Evolutionary conservation across 1,140 invertebrate genomes (phyloP), one percentile per base, ranked within the genome.

Genomic region (Rhopalosiphum maidis): DNA sequence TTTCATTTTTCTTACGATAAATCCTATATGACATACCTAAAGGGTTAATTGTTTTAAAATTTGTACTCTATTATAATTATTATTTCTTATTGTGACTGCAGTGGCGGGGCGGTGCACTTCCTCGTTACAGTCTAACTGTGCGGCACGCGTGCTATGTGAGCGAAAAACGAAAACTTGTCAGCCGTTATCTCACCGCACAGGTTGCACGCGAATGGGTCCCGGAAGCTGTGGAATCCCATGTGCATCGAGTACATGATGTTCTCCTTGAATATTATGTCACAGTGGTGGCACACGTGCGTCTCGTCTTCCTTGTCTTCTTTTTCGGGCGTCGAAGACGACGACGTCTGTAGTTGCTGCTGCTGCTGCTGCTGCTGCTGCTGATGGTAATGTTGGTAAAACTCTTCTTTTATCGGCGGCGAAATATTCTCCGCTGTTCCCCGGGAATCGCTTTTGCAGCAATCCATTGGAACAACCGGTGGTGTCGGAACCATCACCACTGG

Each of bases 141-240:
- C 60, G 98, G 96, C 30, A 96, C 97, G 46, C 97, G 96, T 11
- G 97, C 97, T 94, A 99, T 97, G 95, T 99, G 99, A 1, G 99
- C 96, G 95, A 98, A 99, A 95, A 99, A 99, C 0, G 97, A 96
- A 1, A 99, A 96, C 94, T 97, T 97, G 94, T 99, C 97, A 3
- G 96, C 95, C 94, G 97, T 97, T 93, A 97, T 95, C 93, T 98
- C 96, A 4, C 99, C 99, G 95, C 99, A 99, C 96, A 98, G 98
- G 95, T 99, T 99, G 95, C 99, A 99, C 94, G 97, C 98, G 95
- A 98, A 99, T 0, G 99, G 99, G 95, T 99, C 97, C 93, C 97
- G 96, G 95, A 97, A 98, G 7, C 97, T 97, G 95, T 99, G 99
- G 95, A 98, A 99, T 93, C 98, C 98, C 98, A 99, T 99, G 95